Evolutionary conservation across 2,888 invertebrate genomes (phyloP).

Genomic region (Alviniconcha strummeri): DNA sequence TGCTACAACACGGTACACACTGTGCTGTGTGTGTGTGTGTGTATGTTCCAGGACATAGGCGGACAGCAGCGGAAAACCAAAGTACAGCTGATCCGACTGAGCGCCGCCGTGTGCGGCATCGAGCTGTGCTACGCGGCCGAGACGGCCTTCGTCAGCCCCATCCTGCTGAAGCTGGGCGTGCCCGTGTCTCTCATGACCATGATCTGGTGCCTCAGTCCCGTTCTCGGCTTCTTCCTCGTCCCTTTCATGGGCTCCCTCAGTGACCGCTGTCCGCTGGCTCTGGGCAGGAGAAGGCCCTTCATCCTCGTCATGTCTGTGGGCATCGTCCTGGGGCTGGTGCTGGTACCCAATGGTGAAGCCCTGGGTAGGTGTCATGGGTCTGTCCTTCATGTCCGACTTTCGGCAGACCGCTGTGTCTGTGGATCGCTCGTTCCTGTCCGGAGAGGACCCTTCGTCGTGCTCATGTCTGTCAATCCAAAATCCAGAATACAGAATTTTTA

Average conservation of each 20-base stretch:
- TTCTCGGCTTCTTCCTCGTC: constrained; percentile 95
- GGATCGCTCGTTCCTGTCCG: too few relatives aligned
- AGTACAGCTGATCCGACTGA: constrained; percentile 83
- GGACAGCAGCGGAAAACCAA: constrained; percentile 72
- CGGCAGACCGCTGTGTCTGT: too few relatives aligned
- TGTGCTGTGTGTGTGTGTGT: background rate
- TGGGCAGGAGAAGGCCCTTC: constrained; percentile 93
- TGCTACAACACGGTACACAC: too few relatives aligned
- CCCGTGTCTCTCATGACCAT: constrained; percentile 95
- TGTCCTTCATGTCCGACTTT: too few relatives aligned
- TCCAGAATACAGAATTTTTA: too few relatives aligned
- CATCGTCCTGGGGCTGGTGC: constrained; percentile 88
- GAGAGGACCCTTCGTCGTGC: too few relatives aligned
- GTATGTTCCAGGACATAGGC: background rate
- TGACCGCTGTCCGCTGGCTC: constrained; percentile 87
- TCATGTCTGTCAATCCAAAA: too few relatives aligned
- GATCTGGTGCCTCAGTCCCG: constrained; percentile 95
- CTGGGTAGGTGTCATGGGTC: constrained; percentile 79
- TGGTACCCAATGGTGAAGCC: constrained; percentile 93
- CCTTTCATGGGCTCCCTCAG: constrained; percentile 93
- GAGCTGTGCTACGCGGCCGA: constrained; percentile 98
- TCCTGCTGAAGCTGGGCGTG: constrained; percentile 91
- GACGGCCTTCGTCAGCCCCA: constrained; percentile 97
- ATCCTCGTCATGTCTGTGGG: constrained; percentile 92
- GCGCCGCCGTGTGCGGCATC: constrained; percentile 96